Percentiles rank a stretch among this genome's conserved stretches.
phyloP scores from a whole-genome alignment of 2,113 vertebrate genomes.

The Thymallus thymallus region DNA sequence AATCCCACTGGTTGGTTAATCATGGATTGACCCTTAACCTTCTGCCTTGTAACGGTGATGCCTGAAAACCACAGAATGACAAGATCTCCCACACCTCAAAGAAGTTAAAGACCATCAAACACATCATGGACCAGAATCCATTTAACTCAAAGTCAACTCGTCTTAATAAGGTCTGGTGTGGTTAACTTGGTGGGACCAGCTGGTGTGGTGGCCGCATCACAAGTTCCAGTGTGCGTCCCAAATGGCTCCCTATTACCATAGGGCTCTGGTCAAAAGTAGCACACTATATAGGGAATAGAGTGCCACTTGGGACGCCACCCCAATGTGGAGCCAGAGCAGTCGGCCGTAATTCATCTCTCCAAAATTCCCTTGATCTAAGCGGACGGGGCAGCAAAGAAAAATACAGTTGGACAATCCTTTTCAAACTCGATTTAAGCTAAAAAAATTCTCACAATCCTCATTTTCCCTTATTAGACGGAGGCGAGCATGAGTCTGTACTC shows the following conservation, averaged over 20 bases:
- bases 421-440: constrained; percentile 66
- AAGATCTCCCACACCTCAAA: constrained; percentile 24
- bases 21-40: neutral
- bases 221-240: constrained; percentile 34
- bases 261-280: too few relatives aligned
- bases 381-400: constrained; percentile 63
- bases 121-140: neutral
- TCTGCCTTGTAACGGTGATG: too few relatives aligned
- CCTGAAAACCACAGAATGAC: constrained; percentile 19
- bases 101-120: constrained; percentile 39
- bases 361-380: constrained; percentile 59
- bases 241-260: too few relatives aligned
- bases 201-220: constrained; percentile 47
- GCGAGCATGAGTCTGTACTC: constrained; percentile 52
- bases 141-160: constrained; percentile 25
- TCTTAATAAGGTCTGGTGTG: constrained; percentile 16
- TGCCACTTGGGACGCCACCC: too few relatives aligned
- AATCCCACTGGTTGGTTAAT: too few relatives aligned
- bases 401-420: constrained; percentile 65
- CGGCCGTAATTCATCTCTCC: constrained; percentile 37
- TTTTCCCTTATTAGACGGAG: constrained; percentile 50
- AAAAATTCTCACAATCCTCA: constrained; percentile 54
- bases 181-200: constrained; percentile 32
- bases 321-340: constrained; percentile 27
- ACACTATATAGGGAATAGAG: too few relatives aligned